Evolutionary conservation across 2,113 vertebrate genomes (phyloP).

Genomic region (Solenodon paradoxus): DNA sequence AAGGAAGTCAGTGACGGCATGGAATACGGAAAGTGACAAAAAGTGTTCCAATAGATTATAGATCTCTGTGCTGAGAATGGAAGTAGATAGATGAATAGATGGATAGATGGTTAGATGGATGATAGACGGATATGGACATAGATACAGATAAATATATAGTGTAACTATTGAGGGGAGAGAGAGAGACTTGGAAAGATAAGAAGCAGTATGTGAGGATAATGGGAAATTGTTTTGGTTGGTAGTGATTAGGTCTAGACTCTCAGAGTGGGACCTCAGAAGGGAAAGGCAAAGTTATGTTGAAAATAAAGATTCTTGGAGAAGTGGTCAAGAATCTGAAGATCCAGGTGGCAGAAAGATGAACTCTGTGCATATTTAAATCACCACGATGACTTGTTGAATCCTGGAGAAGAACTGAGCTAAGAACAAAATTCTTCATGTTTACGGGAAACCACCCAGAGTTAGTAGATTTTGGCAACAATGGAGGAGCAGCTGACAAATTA

Average conservation of each 20-base stretch:
- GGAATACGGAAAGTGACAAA: background rate
- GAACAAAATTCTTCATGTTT: background rate
- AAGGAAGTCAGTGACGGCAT: background rate
- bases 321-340: background rate
- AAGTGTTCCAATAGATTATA: background rate
- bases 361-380: background rate
- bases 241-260: background rate
- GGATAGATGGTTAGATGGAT: no score
- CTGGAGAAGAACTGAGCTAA: background rate
- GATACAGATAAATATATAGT: no score
- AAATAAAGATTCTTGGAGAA: background rate
- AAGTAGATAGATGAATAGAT: background rate
- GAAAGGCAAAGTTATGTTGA: background rate
- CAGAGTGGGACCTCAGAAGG: background rate
- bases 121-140: no score
- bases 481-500: background rate
- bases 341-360: background rate
- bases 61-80: no score
- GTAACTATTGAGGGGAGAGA: no score
- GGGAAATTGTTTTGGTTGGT: background rate
- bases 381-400: background rate
- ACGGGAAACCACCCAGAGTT: background rate
- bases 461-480: background rate
- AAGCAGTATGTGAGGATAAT: background rate
- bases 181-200: background rate